Conservation (phyloP, 2,888 invertebrate species). For the Rhodophaea formosa region DNA sequence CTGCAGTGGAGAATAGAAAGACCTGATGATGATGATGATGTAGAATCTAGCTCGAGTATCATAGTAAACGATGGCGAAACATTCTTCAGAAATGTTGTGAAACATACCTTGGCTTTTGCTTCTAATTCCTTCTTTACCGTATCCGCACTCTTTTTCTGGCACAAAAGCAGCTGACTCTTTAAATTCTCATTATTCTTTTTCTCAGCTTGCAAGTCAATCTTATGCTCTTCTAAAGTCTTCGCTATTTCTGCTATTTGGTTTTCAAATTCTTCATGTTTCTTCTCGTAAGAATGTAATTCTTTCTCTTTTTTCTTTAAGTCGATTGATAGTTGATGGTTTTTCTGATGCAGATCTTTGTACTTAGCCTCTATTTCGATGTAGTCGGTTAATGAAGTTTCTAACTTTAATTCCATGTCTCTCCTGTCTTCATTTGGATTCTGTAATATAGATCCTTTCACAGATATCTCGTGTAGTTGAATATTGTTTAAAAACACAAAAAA, state of each 20-base stretch:
- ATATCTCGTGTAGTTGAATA: too few species aligned
- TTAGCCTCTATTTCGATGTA: slow-evolving; percentile 74
- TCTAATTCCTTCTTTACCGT: slow-evolving; percentile 63
- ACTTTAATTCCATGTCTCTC: slow-evolving; percentile 79
- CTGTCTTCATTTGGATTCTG: slow-evolving; percentile 70
- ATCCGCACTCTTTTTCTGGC: slow-evolving; percentile 57
- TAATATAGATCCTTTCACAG: too few species aligned
- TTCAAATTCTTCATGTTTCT: slow-evolving; percentile 56
- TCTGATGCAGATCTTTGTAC: slow-evolving; percentile 51
- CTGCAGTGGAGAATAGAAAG: too few species aligned
- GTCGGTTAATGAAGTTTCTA: slow-evolving; percentile 74
- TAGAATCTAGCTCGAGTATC: too few species aligned
- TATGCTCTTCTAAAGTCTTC: slow-evolving; percentile 53
- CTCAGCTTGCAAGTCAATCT: slow-evolving; percentile 57
- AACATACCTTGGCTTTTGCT: slow-evolving; percentile 65
- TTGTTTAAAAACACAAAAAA: too few species aligned
- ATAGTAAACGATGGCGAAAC: too few species aligned
- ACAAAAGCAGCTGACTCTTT: slow-evolving; percentile 46
- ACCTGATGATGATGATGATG: too few species aligned
- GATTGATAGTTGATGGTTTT: slow-evolving; percentile 43
- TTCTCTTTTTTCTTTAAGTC: slow-evolving; percentile 62
- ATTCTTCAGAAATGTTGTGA: too few species aligned
- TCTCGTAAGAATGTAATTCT: slow-evolving; percentile 69
- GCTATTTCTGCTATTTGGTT: slow-evolving; percentile 45
- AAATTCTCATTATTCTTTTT: slow-evolving; percentile 60